A percentile compares a stretch with the other conserved stretches of the same genome.
These are phyloP conservation scores for Cyphomyrmex costatus DNA, from an alignment of 1,140 invertebrate species.

Conservation along the genomic window DNA sequence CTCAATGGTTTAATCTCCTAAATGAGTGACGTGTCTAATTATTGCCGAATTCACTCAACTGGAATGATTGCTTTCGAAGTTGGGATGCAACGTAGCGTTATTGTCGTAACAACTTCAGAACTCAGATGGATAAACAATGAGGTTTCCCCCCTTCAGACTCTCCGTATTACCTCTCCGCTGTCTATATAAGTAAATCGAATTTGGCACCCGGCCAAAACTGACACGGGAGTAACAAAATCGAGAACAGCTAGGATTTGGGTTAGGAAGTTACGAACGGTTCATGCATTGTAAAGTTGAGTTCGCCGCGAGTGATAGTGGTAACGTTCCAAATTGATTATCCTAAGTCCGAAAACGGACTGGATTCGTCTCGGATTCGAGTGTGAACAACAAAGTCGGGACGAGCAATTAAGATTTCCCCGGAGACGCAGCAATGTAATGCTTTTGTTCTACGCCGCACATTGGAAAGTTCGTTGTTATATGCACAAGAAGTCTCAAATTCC, in stretches of 20 bases:
- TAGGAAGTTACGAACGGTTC: conserved; percentile 46
- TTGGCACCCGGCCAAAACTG: conserved; percentile 64
- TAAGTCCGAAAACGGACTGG: neutral
- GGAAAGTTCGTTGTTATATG: conserved; percentile 12
- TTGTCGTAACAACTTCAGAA: conserved; percentile 30
- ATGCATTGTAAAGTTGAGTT: conserved; percentile 45
- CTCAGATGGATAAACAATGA: conserved; percentile 64
- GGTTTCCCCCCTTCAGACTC: neutral
- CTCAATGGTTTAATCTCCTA: conserved; percentile 22
- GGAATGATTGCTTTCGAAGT: conserved; percentile 49
- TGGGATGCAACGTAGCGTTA: neutral
- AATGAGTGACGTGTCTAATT: conserved; percentile 43
- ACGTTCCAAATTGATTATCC: conserved; percentile 44
- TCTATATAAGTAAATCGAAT: conserved; percentile 46
- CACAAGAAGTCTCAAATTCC: neutral
- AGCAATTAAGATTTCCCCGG: conserved; percentile 43
- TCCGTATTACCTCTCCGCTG: conserved; percentile 35
- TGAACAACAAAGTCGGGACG: conserved; percentile 14
- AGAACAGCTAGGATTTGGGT: neutral
- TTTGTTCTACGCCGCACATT: neutral
- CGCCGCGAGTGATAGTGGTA: neutral
- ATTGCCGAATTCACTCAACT: conserved; percentile 47
- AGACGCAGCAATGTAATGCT: conserved; percentile 1
- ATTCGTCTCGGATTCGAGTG: neutral
- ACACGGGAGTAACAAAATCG: conserved; percentile 56